Base-by-base conservation (phyloP, 2,888 invertebrate genomes). In the Temnothorax ravouxi region DNA sequence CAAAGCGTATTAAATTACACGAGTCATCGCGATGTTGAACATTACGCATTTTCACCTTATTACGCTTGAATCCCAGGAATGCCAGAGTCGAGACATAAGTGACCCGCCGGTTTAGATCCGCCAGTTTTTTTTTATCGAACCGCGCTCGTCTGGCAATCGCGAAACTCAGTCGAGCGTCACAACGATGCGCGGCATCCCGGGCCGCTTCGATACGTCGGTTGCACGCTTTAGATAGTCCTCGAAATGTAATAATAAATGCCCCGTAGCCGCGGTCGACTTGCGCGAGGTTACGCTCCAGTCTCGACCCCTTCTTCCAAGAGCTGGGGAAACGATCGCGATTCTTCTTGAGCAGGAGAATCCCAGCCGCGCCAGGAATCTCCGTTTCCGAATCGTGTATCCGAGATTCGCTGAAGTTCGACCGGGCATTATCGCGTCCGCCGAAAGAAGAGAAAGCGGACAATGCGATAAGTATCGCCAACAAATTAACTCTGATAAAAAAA, bases 191-290 rank as follows among this genome's bases (percentile, higher is more conserved):
- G 75, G 79, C 47, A 80, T 80, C 79, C n/a, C 72, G 21, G 44
- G n/a, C 6, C 44, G 56, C 56, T 47, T 74, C 44, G 56, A 56
- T 79, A 72, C 44, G 44, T 79, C 56, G 67, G 41, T 15, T 44
- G 47, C 47, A 38, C 25, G 47, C 34, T 74, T 44, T 77, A 86
- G 77, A 75, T 74, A 71, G 83, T 66, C 81, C 83, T 71, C 64
- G 82, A 87, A 88, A 87, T 84, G 88, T 84, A 34, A 34, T 34
- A 34, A 34, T 34, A 34, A 34, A 34, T 34, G 88, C 77, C 88
- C 88, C 86, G 72, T 84, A 84, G 54, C 76, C 87, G 77, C 83
- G 87, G 85, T 86, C 85, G 88, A 86, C 86, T 88, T 34, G 79
- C 72, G 88, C 87, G 86, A 85, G 86, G 84, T 88, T 87, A 87